Conservation (phyloP, 1,140 invertebrate species). For the Halictus rubicundus region DNA sequence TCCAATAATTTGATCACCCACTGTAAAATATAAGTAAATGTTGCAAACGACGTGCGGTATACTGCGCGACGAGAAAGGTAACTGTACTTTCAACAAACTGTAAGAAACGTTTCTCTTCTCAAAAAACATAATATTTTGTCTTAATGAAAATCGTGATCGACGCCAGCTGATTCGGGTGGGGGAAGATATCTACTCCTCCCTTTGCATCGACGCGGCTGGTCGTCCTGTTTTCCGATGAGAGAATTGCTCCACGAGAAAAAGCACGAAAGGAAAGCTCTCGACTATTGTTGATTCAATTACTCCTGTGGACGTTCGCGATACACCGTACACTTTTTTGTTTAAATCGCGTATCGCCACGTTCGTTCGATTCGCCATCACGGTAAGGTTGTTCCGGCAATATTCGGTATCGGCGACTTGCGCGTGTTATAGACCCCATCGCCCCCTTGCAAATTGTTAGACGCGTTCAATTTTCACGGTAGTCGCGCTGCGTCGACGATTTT, state of each 20-base stretch:
- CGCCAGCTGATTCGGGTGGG: too few relatives aligned
- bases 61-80: too few relatives aligned
- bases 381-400: neutral
- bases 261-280: neutral
- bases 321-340: neutral
- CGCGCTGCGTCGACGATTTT: neutral
- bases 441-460: neutral
- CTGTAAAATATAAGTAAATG: too few relatives aligned
- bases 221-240: neutral
- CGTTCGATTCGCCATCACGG: neutral
- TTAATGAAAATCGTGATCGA: too few relatives aligned
- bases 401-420: neutral
- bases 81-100: too few relatives aligned
- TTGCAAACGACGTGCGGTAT: too few relatives aligned
- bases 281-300: neutral
- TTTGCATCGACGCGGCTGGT: too few relatives aligned
- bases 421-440: neutral
- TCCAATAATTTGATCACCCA: too few relatives aligned
- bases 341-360: neutral
- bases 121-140: too few relatives aligned
- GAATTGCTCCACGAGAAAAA: neutral
- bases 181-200: too few relatives aligned
- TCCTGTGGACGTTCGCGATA: neutral
- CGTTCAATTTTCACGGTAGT: neutral
- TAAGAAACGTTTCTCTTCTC: too few relatives aligned